These are phyloP conservation scores for Rhinichthys osculus DNA, from an alignment of 2,797 vertebrate species.

Conservation along the genomic window DNA sequence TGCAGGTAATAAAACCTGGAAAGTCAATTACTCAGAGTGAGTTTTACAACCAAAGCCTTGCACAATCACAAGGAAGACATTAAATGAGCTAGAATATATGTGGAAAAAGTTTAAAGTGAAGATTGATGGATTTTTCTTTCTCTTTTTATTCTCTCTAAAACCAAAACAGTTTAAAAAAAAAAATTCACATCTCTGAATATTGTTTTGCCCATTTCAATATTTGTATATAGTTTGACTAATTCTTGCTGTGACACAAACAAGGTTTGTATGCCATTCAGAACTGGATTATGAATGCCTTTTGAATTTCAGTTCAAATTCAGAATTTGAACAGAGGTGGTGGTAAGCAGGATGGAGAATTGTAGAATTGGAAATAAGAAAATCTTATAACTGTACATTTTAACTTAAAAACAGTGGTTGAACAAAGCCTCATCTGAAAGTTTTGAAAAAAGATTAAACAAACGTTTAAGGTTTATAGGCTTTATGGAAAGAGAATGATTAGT, in stretches of 20 bases:
- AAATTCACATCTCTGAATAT: conserved; percentile 51
- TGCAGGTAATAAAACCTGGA: conserved; percentile 62
- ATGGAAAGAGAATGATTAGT: conserved; percentile 49
- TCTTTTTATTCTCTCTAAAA: conserved; percentile 46
- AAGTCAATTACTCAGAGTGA: conserved; percentile 59
- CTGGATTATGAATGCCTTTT: background rate
- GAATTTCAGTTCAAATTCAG: background rate
- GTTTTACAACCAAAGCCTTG: conserved; percentile 61
- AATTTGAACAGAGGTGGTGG: background rate
- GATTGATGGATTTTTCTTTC: conserved; percentile 50
- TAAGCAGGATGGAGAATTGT: background rate
- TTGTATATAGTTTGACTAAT: conserved; percentile 11
- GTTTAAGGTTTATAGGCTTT: background rate
- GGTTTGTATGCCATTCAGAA: background rate
- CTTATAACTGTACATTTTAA: background rate
- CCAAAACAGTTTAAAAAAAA: background rate
- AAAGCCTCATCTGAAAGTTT: background rate
- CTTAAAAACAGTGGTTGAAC: background rate
- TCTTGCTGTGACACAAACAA: conserved; percentile 53
- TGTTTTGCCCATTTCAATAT: background rate
- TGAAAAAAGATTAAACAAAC: background rate
- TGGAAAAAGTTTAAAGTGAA: conserved; percentile 61
- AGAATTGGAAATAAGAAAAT: background rate
- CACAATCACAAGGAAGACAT: conserved; percentile 60
- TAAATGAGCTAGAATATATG: conserved; percentile 59